Conservation (phyloP, 2,888 invertebrate genomes). For the Noctua pronuba region DNA sequence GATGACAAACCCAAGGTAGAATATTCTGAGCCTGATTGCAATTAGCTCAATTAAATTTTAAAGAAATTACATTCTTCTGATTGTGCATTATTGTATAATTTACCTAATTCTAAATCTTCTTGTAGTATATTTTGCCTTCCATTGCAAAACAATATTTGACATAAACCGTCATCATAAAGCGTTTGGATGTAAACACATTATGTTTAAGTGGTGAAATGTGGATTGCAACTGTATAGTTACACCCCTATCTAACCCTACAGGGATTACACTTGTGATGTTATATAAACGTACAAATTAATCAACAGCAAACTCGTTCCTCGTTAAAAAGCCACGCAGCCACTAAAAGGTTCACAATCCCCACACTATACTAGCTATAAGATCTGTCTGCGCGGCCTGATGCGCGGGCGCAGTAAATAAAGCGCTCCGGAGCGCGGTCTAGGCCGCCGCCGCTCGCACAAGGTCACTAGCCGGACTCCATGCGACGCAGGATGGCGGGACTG, state of each 20-base stretch:
- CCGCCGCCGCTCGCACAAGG: constrained; percentile 75
- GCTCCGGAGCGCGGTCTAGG: constrained; percentile 76
- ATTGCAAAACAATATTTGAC: background rate
- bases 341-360: constrained; percentile 33
- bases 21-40: background rate
- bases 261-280: background rate
- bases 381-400: constrained; percentile 59
- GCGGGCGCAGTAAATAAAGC: constrained; percentile 72
- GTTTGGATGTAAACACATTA: background rate
- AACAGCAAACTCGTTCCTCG: background rate
- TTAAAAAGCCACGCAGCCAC: background rate
- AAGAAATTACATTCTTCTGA: background rate
- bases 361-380: constrained; percentile 45
- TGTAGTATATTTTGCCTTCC: background rate
- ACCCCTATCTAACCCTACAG: background rate
- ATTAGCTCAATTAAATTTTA: background rate
- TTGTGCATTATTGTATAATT: background rate
- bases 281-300: background rate
- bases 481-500: constrained; percentile 32
- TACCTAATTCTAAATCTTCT: background rate
- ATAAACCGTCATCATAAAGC: background rate
- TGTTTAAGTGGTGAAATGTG: background rate
- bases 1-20: constrained; percentile 4
- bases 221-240: background rate
- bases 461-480: constrained; percentile 69